Base-by-base conservation (phyloP, 2,113 vertebrate genomes). In the Misgurnus mizolepis region DNA sequence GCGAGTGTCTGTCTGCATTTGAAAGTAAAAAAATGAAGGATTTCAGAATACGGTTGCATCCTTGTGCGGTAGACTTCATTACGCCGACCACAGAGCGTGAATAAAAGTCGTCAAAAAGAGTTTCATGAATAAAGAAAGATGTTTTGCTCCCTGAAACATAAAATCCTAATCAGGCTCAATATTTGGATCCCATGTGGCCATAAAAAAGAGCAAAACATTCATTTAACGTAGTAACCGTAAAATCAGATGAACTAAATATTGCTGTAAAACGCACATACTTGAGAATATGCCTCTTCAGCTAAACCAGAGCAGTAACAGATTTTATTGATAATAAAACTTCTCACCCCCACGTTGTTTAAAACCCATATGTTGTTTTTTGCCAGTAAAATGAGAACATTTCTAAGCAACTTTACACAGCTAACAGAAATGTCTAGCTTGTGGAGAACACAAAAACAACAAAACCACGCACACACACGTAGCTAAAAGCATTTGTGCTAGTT, bases 101-200 rank as follows among this genome's bases (percentile, higher is more conserved):
- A 64, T 12, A n/a, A 43, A 27, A 64, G 9, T 73, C 18, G 22
- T 45, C 40, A 6, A 60, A 73, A 43, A 58, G 2, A 0, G 6
- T 45, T 47, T 70, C 60, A 64, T 71, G 17, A 80, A 64, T 71
- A 61, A 62, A 71, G 18, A 79, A 73, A 73, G 40, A 73, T 27
- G 40, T 60, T 60, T 73, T 73, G n/a, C n/a, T 73, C 40, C 39
- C 10, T 14, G 55, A 73, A 45, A 60, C n/a, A 73, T 73, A 8
- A 45, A 45, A 73, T 45, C n/a, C 55, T 73, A 73, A 73, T 45
- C 40, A 60, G n/a, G 10, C 40, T 9, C n/a, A 45, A 60, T 41
- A 58, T 60, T 73, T 60, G 55, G 39, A 73, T 7, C 55, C 39
- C 6, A 7, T 27, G 6, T 45, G 55, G 60, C 39, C 12, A 1